Evolutionary conservation across 2,113 vertebrate species (phyloP), one percentile per base, ranked within the genome.

Genomic region (Psettodes erumei): DNA sequence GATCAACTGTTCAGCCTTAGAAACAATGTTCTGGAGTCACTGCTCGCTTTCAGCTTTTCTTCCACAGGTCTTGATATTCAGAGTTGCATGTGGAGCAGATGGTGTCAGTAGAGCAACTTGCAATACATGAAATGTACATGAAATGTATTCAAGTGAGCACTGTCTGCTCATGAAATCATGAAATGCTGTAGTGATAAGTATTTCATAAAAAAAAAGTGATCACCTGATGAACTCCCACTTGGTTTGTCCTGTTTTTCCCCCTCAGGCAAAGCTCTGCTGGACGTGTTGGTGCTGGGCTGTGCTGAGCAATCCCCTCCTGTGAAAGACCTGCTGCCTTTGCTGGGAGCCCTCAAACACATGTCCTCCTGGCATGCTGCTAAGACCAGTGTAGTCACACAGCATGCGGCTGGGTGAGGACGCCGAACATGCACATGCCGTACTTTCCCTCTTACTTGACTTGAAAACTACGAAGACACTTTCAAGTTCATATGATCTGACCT

Each of bases 261-360:
- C 19, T 50, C 43, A 93, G 91, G 91, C 61, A 93, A 93, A 87
- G 90, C 88, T 6, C 79, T 93, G 53, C 9, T 91, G 69, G 90
- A 93, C 51, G 84, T 93, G 25, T 61, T 91, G 75, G 16, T 93
- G 51, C 33, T 91, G 42, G 73, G 77, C 48, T 79, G 55, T 68
- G 45, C 77, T 54, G 88, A 81, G 27, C 77, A 85, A 62, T 54
- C 87, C 0, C 88, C 89, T 58, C 45, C 77, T 32, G 15, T 82
- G 16, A 91, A 88, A 83, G 86, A 86, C 48, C 66, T 91, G 27
- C 86, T 93, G 32, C 89, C 88, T 72, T 56, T 93, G 62, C 67
- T 91, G 75, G 91, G 91, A 83, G 90, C 90, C 33, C 53, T 93
- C 30, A 91, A 88, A 83, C 91, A 91, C 68, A 81, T 93, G 87